Percentiles rank a stretch among this genome's conserved stretches.
These are phyloP conservation scores for Protula sp. DNA, from an alignment of 2,888 invertebrate genomes.

Conservation along the genomic window DNA sequence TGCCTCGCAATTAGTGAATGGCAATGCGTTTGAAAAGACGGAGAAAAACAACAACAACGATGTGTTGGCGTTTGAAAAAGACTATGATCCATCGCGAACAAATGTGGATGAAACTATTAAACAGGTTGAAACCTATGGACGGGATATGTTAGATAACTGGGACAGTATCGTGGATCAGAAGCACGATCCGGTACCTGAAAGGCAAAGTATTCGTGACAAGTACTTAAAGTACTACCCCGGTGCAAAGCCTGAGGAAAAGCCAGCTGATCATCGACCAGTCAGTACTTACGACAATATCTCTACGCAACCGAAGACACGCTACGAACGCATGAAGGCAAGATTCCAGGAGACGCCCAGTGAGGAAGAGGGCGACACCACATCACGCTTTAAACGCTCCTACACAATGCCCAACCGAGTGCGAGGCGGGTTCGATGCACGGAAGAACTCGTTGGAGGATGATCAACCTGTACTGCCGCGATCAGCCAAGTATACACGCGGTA, in stretches of 20 bases:
- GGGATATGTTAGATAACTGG: too few relatives aligned
- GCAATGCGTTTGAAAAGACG: too few relatives aligned
- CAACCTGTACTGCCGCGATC: neutral
- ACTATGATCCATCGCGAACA: too few relatives aligned
- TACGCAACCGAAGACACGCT: neutral
- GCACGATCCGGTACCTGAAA: neutral
- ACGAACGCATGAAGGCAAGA: neutral
- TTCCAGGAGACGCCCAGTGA: too few relatives aligned
- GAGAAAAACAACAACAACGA: too few relatives aligned
- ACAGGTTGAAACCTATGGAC: slow-evolving; percentile 39
- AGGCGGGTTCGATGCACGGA: neutral
- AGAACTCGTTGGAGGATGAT: neutral
- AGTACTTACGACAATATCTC: slow-evolving; percentile 40
- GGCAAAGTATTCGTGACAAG: neutral
- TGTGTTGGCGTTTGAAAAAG: too few relatives aligned
- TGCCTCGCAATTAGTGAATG: too few relatives aligned
- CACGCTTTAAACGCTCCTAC: neutral
- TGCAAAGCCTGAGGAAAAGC: neutral
- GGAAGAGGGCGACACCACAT: neutral
- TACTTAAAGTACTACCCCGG: too few relatives aligned
- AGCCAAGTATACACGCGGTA: too few relatives aligned
- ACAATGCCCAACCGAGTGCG: neutral
- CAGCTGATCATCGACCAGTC: neutral
- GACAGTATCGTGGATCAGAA: slow-evolving; percentile 11
- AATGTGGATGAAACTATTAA: slow-evolving; percentile 42